phyloP scores from a whole-genome alignment of 35 echinoderm and acorn worm genomes.

The Patiria miniata region DNA sequence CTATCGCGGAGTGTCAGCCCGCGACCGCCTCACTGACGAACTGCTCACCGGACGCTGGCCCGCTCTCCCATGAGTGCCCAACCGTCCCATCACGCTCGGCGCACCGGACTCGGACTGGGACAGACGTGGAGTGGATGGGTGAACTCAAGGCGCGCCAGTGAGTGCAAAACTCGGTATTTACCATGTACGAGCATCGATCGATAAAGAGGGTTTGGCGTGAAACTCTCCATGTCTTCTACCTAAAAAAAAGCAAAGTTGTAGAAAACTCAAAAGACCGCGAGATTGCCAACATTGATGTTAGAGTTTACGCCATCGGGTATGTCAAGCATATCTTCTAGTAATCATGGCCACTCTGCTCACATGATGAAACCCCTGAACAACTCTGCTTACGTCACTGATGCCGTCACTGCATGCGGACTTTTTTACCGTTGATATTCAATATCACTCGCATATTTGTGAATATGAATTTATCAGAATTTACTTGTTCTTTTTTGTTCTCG shows the following conservation, averaged over 20 bases:
- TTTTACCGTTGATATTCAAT: slow-evolving; percentile 6
- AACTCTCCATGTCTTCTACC: background rate
- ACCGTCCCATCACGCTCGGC: background rate
- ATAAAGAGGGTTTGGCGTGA: background rate
- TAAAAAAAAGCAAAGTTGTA: background rate
- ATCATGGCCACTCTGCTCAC: too few relatives aligned
- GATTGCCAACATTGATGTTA: background rate
- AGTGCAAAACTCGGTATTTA: background rate
- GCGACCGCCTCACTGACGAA: slow-evolving; percentile 1
- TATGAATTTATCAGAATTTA: background rate
- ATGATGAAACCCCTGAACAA: slow-evolving; percentile 8
- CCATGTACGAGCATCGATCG: background rate
- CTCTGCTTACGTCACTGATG: background rate
- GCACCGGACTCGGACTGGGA: background rate
- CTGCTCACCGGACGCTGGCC: background rate
- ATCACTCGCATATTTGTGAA: slow-evolving; percentile 10
- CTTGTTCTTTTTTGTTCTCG: background rate
- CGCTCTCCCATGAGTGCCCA: background rate
- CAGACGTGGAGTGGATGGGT: background rate
- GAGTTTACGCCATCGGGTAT: too few relatives aligned
- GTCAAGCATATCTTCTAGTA: too few relatives aligned
- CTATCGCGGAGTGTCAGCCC: background rate
- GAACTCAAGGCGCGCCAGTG: background rate
- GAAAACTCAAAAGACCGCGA: slow-evolving; percentile 13
- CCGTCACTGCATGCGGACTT: background rate